These are phyloP conservation scores for Penaeus vannamei DNA, from an alignment of 1,140 invertebrate genomes.

Conservation along the genomic window DNA sequence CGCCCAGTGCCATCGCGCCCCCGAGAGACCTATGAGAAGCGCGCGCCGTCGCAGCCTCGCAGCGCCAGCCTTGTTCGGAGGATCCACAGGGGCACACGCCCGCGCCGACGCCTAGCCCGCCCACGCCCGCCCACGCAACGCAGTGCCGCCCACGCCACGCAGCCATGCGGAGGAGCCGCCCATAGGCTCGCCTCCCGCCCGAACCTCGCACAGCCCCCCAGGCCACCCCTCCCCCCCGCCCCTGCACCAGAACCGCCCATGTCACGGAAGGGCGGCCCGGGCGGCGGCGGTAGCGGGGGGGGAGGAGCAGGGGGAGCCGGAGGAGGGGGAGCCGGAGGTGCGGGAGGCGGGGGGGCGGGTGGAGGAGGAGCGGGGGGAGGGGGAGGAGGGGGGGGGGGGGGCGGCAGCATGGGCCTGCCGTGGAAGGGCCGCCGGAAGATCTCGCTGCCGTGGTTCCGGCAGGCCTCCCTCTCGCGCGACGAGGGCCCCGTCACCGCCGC, in stretches of 20 bases:
- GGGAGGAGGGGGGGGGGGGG: slow-evolving; percentile 31
- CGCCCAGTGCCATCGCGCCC: too few relatives aligned
- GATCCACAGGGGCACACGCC: too few relatives aligned
- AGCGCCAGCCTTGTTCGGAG: too few relatives aligned
- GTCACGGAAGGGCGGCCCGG: slow-evolving; percentile 52
- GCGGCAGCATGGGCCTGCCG: slow-evolving; percentile 73
- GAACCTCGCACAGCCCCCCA: slow-evolving; percentile 22
- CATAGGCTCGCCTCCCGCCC: too few relatives aligned
- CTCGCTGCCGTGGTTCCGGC: slow-evolving; percentile 89
- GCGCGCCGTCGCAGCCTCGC: too few relatives aligned
- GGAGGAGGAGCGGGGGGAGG: background rate
- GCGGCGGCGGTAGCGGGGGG: slow-evolving; percentile 3
- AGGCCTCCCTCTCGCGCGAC: slow-evolving; percentile 77
- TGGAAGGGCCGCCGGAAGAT: slow-evolving; percentile 86
- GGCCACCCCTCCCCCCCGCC: slow-evolving; percentile 5
- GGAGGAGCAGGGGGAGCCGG: slow-evolving; percentile 31
- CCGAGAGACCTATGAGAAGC: too few relatives aligned
- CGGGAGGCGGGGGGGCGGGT: slow-evolving; percentile 81
- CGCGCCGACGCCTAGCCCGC: too few relatives aligned
- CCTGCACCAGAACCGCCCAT: slow-evolving; percentile 35
- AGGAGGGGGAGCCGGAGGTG: slow-evolving; percentile 74
- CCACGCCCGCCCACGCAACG: too few relatives aligned
- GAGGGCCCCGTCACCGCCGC: slow-evolving; percentile 69
- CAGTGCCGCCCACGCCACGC: too few relatives aligned
- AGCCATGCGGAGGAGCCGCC: slow-evolving; percentile 27